Evolutionary conservation across 2,113 vertebrate genomes (phyloP).

Genomic region (Copsychus sechellarum): DNA sequence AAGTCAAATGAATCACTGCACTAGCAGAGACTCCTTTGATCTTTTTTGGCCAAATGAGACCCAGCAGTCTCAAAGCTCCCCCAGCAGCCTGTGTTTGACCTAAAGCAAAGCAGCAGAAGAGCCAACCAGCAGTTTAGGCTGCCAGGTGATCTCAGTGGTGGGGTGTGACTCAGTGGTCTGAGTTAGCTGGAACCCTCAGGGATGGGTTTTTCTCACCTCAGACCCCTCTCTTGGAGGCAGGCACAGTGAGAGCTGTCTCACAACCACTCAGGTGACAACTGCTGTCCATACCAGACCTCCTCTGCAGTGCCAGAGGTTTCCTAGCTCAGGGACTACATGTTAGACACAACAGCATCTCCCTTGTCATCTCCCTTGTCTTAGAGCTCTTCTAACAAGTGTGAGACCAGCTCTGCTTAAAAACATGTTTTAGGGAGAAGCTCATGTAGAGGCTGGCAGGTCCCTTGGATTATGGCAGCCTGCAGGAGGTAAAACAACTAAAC

Average conservation of each 20-base stretch:
- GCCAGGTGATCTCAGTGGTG: not conserved
- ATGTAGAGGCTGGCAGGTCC: not conserved
- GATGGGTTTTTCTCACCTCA: not conserved
- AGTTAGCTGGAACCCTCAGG: not conserved
- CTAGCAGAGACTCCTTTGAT: not conserved
- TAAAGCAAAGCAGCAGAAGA: not conserved
- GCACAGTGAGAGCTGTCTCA: not conserved
- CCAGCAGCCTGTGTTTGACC: not conserved
- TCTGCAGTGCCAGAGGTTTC: not conserved
- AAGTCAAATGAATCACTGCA: not conserved
- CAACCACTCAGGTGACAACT: not conserved
- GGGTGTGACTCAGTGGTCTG: not conserved
- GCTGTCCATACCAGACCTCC: not conserved
- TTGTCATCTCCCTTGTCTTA: not conserved
- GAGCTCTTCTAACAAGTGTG: not conserved
- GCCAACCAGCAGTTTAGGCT: not conserved
- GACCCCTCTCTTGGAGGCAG: not conserved
- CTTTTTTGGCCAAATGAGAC: not conserved
- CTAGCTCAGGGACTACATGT: rapidly evolving
- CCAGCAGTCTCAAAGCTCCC: not conserved
- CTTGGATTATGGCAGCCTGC: not conserved
- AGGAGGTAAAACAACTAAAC: not conserved
- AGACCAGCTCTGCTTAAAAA: not conserved
- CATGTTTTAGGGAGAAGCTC: not conserved
- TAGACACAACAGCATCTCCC: not conserved